Base-by-base conservation (phyloP, 2,797 vertebrate species). In the Champsocephalus esox region DNA sequence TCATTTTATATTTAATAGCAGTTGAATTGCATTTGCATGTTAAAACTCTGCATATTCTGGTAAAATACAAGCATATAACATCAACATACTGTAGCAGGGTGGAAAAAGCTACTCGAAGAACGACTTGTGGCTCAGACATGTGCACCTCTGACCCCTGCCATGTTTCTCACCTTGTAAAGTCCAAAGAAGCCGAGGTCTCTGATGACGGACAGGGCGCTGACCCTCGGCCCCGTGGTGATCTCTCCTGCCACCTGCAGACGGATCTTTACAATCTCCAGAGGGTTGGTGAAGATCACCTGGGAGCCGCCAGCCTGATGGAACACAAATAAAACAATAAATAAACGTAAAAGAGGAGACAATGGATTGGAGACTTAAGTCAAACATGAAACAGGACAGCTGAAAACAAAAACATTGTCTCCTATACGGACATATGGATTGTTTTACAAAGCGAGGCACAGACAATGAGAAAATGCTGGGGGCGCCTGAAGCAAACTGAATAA, bases 201-300 rank as follows among this genome's bases (percentile, higher is more conserved):
- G 66, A 97, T 85, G 24, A 97, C 96, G 1, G 93, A 95, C 38
- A 97, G 88, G 55, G 96, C 96, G 19, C 96, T 97, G 94, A 98
- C 95, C 59, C 96, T 92, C n/a, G 95, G 95, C 56, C 96, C 96
- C 0, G 95, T 96, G 58, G 96, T 96, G 88, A 97, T 97, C 90
- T 98, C 96, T 92, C 96, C 96, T 45, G 96, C 97, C 86, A 97
- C 97, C 76, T 97, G 96, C 85, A 97, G 91, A 66, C 96, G 94
- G 87, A 98, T 97, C 93, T 97, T 98, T 76, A 97, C 96, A 13
- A 98, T 97, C 93, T 97, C 96, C 92, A 98, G 76, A n/a, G 96
- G 96, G 85, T 97, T 97, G 76, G 96, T 97, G 91, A 98, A 97
- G 87, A 97, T 97, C 77, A 97, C 97, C 89, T 97, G 96, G 67